Evolutionary conservation across 2,797 vertebrate species (phyloP).

Genomic region (Spinibarbus caldwelli): DNA sequence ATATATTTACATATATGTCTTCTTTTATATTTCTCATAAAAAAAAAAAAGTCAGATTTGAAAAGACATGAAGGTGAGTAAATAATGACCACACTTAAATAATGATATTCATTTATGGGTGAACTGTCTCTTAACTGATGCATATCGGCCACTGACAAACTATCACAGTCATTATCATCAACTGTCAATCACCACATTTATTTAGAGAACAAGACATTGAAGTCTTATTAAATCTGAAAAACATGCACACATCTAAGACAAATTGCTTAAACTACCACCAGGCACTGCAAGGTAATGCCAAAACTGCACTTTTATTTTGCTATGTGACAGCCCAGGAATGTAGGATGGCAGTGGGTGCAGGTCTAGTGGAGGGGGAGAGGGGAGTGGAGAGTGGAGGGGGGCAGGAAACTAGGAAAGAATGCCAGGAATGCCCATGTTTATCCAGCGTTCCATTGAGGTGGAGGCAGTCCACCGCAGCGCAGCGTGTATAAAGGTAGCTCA

Average conservation of each 20-base stretch:
- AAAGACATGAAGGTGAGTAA: not conserved
- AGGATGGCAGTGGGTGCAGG: slow-evolving; percentile 88
- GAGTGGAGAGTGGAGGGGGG: slow-evolving; percentile 82
- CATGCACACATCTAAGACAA: slow-evolving; percentile 35
- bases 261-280: slow-evolving; percentile 27
- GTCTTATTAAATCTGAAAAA: slow-evolving; percentile 38
- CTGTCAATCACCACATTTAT: slow-evolving; percentile 5
- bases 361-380: slow-evolving; percentile 65
- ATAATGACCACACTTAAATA: not conserved
- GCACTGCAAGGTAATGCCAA: slow-evolving; percentile 45
- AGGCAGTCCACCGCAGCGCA: slow-evolving; percentile 76
- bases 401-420: slow-evolving; percentile 98
- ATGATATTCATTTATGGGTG: not conserved
- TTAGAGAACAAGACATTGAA: slow-evolving; percentile 28
- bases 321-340: slow-evolving; percentile 86
- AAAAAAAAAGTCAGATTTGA: not conserved
- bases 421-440: slow-evolving; percentile 98
- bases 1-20: not conserved
- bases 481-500: slow-evolving; percentile 85
- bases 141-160: not conserved
- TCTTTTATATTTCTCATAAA: not conserved
- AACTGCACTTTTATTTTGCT: slow-evolving; percentile 54
- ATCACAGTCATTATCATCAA: not conserved
- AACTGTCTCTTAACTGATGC: not conserved
- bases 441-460: slow-evolving; percentile 96